Evolutionary conservation across 2,113 vertebrate species (phyloP).

Genomic region (Sylvilagus bachmani): DNA sequence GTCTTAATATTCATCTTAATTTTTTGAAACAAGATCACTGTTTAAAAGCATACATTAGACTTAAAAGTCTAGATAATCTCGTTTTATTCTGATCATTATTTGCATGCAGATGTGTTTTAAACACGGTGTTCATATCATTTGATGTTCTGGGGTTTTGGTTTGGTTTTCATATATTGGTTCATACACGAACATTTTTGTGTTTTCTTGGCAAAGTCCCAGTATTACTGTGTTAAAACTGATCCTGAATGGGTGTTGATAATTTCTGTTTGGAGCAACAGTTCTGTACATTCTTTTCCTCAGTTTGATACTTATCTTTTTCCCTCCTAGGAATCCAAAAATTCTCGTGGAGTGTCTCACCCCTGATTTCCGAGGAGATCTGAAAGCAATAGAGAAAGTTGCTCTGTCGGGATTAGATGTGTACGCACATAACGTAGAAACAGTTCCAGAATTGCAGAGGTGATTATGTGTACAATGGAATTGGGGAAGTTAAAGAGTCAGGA

Average conservation of each 20-base stretch:
- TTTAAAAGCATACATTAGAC: slow-evolving; percentile 2
- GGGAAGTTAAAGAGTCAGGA: background rate
- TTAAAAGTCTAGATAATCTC: slow-evolving; percentile 29
- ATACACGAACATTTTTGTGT: background rate
- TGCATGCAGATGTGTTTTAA: slow-evolving; percentile 19
- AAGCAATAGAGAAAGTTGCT: slow-evolving; percentile 93
- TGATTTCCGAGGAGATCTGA: slow-evolving; percentile 96
- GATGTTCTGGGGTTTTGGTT: background rate
- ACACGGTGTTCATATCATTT: background rate
- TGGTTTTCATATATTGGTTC: background rate
- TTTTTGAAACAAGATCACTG: background rate
- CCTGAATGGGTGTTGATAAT: background rate
- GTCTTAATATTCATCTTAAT: slow-evolving; percentile 43
- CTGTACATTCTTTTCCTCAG: rapidly evolving
- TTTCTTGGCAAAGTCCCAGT: background rate
- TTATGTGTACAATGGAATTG: background rate
- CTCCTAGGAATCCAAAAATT: slow-evolving; percentile 91
- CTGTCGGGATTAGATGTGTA: slow-evolving; percentile 96
- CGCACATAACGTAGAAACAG: slow-evolving; percentile 98
- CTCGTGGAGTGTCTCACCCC: slow-evolving; percentile 98
- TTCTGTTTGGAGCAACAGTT: background rate
- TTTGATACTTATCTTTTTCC: slow-evolving; percentile 5
- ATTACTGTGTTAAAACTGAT: background rate
- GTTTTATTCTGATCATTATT: slow-evolving; percentile 42
- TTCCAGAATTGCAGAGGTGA: slow-evolving; percentile 95